These are phyloP conservation scores for Mylabris phalerata DNA, from an alignment of 1,140 invertebrate genomes.

Conservation along the genomic window DNA sequence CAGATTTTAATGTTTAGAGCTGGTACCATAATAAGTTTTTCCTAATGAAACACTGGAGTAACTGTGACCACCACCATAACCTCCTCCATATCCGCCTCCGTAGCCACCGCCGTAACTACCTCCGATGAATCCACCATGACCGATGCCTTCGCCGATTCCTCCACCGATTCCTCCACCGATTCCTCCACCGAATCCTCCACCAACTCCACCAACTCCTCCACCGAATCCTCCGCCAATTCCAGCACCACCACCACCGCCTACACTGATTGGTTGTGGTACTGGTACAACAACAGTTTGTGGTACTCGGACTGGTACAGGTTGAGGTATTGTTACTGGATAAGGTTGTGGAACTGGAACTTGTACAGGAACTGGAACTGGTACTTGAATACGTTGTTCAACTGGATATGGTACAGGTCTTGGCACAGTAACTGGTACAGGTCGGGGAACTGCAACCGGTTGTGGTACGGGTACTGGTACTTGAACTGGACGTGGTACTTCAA, in stretches of 20 bases:
- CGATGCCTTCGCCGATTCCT: constrained; percentile 1
- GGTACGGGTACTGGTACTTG: constrained; percentile 38
- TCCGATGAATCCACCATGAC: constrained; percentile 1
- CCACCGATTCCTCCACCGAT: constrained; percentile 10
- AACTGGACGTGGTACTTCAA: constrained; percentile 28
- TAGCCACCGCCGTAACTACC: constrained; percentile 7
- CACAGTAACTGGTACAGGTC: constrained; percentile 22
- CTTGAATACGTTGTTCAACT: constrained; percentile 21
- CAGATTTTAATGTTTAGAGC: constrained; percentile 8
- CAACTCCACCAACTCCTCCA: neutral
- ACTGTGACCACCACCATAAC: constrained; percentile 6
- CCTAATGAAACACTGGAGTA: constrained; percentile 13
- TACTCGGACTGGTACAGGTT: constrained; percentile 25
- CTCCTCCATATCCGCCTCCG: constrained; percentile 11
- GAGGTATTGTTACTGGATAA: constrained; percentile 25
- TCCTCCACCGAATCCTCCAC: constrained; percentile 5
- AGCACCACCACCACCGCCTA: constrained; percentile 23
- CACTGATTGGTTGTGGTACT: constrained; percentile 46
- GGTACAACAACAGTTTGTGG: constrained; percentile 44
- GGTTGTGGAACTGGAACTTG: constrained; percentile 26
- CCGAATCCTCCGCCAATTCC: constrained; percentile 3
- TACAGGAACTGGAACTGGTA: constrained; percentile 26
- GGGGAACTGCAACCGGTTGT: constrained; percentile 18
- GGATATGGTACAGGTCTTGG: constrained; percentile 21
- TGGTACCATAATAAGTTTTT: constrained; percentile 7